Conservation (phyloP, 2,113 vertebrate genomes). For the Cichladusa arquata region DNA sequence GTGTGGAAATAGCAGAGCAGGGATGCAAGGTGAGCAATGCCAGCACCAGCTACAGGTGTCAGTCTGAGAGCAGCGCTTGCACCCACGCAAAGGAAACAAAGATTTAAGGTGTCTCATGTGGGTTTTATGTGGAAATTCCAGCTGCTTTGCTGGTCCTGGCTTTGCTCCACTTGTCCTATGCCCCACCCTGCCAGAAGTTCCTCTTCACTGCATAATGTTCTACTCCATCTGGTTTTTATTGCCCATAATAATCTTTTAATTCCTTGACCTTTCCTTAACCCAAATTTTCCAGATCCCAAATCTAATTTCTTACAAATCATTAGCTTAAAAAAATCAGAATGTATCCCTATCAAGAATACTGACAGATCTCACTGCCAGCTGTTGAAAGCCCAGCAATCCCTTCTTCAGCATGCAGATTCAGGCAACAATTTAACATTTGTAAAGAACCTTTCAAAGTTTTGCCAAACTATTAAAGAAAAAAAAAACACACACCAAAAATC, state of each 20-base stretch:
- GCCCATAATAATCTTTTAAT: constrained; percentile 25
- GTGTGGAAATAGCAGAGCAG: not conserved
- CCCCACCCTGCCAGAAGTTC: not conserved
- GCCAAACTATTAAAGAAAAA: not conserved
- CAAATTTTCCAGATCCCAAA: constrained; percentile 36
- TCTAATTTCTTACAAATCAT: constrained; percentile 46
- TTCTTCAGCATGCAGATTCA: not conserved
- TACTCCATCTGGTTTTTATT: constrained; percentile 3
- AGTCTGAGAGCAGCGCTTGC: not conserved
- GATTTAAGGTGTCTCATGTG: not conserved
- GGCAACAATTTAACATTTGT: not conserved
- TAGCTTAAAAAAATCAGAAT: not conserved
- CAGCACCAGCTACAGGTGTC: not conserved
- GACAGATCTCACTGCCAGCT: not conserved
- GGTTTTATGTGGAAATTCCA: not conserved
- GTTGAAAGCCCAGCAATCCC: not conserved
- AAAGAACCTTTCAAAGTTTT: not conserved
- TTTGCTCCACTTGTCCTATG: not conserved
- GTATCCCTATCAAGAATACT: not conserved
- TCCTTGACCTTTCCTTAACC: constrained; percentile 38
- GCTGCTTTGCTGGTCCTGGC: not conserved
- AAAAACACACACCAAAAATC: not conserved
- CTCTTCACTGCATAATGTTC: not conserved
- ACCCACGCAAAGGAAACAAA: not conserved
- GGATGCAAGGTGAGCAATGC: not conserved